Conservation (phyloP, 1,140 invertebrate species). For the Choristoneura fumiferana region DNA sequence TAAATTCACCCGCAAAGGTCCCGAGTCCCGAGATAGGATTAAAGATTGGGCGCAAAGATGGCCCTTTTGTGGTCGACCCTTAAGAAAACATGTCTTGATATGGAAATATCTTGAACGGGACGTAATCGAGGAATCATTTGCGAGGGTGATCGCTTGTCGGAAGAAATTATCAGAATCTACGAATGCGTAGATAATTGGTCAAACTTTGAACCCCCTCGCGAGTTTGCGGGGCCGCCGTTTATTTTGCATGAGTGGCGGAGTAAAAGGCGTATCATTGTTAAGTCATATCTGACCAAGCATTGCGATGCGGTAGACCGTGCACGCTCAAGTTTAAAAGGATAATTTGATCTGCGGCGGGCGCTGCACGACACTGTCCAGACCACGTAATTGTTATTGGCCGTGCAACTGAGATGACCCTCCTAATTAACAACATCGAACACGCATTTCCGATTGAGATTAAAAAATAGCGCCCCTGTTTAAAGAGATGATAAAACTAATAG, state of each 20-base stretch:
- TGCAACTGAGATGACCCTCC: slow-evolving; percentile 5
- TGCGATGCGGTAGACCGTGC: slow-evolving; percentile 54
- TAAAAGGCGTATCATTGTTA: slow-evolving; percentile 57
- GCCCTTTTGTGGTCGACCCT: slow-evolving; percentile 75
- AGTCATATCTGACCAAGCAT: slow-evolving; percentile 51
- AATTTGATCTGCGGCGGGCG: slow-evolving; percentile 55
- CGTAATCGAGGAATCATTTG: slow-evolving; percentile 71
- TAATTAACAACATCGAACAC: slow-evolving; percentile 16
- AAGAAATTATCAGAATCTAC: slow-evolving; percentile 50
- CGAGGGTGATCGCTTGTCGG: slow-evolving; percentile 57
- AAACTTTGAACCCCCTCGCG: slow-evolving; percentile 34
- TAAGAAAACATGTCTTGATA: slow-evolving; percentile 77
- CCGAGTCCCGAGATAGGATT: slow-evolving; percentile 77
- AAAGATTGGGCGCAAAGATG: slow-evolving; percentile 76
- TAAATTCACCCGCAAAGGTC: slow-evolving; percentile 78
- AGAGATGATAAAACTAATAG: background rate
- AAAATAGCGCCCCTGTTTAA: background rate
- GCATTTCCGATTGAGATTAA: slow-evolving; percentile 7
- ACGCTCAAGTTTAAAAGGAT: slow-evolving; percentile 57
- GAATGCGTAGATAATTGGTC: slow-evolving; percentile 59
- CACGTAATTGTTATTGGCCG: slow-evolving; percentile 19
- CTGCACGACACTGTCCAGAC: slow-evolving; percentile 37
- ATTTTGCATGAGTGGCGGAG: slow-evolving; percentile 53
- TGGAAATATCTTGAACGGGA: slow-evolving; percentile 72
- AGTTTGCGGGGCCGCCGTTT: slow-evolving; percentile 52